A percentile compares a stretch with the other conserved stretches of the same genome.
phyloP scores from a whole-genome alignment of 2,113 vertebrate species.

The Campylorhamphus procurvoides region DNA sequence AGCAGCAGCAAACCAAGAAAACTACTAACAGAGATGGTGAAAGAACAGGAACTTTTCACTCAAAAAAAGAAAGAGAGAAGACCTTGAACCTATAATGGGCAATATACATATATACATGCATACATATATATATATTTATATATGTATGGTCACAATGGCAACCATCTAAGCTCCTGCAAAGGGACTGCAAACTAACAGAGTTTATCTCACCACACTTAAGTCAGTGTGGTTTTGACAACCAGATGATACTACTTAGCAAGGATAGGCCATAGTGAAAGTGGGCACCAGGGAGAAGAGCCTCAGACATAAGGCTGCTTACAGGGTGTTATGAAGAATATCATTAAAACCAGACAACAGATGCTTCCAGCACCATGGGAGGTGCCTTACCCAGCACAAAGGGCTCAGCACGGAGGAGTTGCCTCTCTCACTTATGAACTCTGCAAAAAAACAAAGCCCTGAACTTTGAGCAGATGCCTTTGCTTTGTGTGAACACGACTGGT shows the following conservation, averaged over 20 bases:
- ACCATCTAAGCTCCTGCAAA: neutral
- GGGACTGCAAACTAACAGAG: neutral
- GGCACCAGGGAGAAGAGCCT: neutral
- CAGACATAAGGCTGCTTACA: neutral
- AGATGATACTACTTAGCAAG: neutral
- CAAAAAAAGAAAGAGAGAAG: neutral
- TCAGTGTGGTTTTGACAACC: neutral
- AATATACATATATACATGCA: neutral
- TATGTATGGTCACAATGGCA: neutral
- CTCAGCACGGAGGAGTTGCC: neutral
- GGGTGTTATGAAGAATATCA: neutral
- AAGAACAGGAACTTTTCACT: neutral
- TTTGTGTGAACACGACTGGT: neutral
- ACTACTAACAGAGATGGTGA: neutral
- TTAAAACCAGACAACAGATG: slow-evolving; percentile 35
- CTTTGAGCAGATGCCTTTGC: too few relatives aligned
- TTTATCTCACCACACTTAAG: neutral
- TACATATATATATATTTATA: neutral
- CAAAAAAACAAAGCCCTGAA: neutral
- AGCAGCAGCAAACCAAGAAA: neutral
- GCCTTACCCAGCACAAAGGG: neutral
- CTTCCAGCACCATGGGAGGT: neutral
- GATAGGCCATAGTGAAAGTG: neutral
- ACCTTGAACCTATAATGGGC: neutral
- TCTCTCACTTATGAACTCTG: neutral